These are phyloP conservation scores for Limenitis camilla DNA, from an alignment of 2,888 invertebrate species.

Conservation along the genomic window DNA sequence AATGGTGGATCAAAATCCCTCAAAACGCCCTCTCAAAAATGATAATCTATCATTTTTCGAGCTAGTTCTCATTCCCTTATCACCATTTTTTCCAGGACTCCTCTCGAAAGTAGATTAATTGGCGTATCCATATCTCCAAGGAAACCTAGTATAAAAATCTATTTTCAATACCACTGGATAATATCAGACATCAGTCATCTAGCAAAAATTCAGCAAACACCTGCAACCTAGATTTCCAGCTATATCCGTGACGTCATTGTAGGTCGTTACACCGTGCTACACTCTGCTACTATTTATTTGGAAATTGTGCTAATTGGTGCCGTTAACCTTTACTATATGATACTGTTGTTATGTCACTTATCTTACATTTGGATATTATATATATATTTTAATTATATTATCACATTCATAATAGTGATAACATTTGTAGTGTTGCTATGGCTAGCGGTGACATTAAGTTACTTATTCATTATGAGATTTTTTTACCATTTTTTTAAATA, in stretches of 20 bases:
- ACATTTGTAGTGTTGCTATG: no score
- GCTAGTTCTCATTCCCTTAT: no score
- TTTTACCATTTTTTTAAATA: no score
- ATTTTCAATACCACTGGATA: neutral
- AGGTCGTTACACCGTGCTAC: conserved; percentile 22
- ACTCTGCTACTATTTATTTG: conserved; percentile 28
- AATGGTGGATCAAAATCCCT: no score
- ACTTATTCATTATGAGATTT: neutral
- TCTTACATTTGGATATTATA: no score
- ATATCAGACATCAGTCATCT: neutral
- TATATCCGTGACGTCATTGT: conserved; percentile 12
- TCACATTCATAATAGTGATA: neutral
- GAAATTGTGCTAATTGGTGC: conserved; percentile 36
- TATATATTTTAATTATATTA: neutral
- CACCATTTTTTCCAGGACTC: no score
- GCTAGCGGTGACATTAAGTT: no score
- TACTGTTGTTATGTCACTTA: conserved; percentile 1
- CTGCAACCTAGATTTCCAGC: conserved; percentile 21
- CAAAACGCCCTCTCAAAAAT: no score
- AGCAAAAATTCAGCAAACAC: conserved; percentile 16
- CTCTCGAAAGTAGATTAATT: no score
- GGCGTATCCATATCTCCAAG: neutral
- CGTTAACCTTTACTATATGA: conserved; percentile 23
- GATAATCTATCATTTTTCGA: no score
- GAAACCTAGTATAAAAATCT: neutral